Base-by-base conservation (phyloP, 2,888 invertebrate species). In the Lucinisca nassula region DNA sequence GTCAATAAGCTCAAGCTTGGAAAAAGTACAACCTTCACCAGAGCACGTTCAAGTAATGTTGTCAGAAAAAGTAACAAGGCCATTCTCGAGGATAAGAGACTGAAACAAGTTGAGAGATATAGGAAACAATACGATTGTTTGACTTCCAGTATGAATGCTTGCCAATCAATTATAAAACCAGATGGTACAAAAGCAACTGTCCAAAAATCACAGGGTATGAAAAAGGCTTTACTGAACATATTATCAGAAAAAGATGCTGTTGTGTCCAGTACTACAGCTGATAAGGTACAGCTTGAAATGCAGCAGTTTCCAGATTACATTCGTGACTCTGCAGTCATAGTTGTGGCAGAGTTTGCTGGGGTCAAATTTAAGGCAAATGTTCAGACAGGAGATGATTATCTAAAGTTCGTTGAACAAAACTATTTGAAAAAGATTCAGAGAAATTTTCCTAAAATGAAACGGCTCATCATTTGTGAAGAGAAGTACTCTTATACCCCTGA, bases 391-490 rank as follows among this genome's bases (percentile, higher is more conserved):
- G 40, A 81, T 4, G 61, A 87, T 37, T 87, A 84, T 55, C 6
- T 84, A 49, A 38, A 70, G 12, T 49, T 73, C 74, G 32, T 84
- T 2, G 35, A 75, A 35, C 82, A 85, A 37, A 77, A 72, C 0
- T 35, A 51, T 12, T 27, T 79, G 0, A 21, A 35, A 14, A 40
- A 38, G 0, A 10, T 73, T 12, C 21, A 51, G 21, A 27, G 37
- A n/a, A 24, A 51, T 0, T 72, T 86, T 30, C 75, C 82, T 17
- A 77, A 78, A 24, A 2, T 84, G 10, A 32, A 70, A 0, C 27
- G 37, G n/a, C 49, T 87, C n/a, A 40, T 86, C 21, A 70, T 85
- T n/a, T 85, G 85, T 58, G 80, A 85, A 72, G 85, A 85, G 37
- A 85, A 77, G 30, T 81, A 85, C 37, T 61, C 30, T 1, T 87